Evolutionary conservation across 2,113 vertebrate genomes (phyloP).

Genomic region (Sterrhoptilus dennistouni): DNA sequence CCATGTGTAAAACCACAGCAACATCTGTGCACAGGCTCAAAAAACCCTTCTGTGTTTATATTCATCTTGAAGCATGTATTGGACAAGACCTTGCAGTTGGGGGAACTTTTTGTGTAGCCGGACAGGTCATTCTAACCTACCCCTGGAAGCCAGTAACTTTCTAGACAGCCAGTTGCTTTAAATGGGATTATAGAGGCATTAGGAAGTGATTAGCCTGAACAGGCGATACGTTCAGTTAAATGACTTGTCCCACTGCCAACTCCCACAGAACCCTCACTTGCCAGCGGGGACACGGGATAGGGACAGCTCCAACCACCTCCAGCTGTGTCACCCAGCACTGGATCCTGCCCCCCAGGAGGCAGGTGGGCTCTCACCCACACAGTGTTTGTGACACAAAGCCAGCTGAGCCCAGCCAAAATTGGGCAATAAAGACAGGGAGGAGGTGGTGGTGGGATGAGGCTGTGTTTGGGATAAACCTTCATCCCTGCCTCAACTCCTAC

Average conservation of each 20-base stretch:
- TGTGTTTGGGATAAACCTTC: background rate
- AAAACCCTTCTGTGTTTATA: background rate
- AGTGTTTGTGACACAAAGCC: accelerated
- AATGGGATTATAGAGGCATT: constrained; percentile 51
- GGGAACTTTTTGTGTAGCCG: background rate
- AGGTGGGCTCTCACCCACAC: accelerated
- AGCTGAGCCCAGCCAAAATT: background rate
- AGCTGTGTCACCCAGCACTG: accelerated
- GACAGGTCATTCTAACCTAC: background rate
- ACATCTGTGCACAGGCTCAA: background rate
- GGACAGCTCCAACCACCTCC: background rate
- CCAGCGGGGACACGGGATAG: accelerated
- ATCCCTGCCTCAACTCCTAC: too few relatives aligned
- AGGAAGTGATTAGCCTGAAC: constrained; percentile 36
- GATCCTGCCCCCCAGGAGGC: background rate
- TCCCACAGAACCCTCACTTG: background rate
- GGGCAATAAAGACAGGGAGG: background rate
- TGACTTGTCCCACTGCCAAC: background rate
- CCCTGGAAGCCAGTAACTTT: background rate
- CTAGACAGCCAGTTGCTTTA: constrained; percentile 48
- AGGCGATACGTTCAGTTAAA: constrained; percentile 29
- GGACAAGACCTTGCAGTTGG: background rate
- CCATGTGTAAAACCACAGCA: background rate
- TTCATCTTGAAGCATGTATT: accelerated
- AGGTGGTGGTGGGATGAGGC: background rate